Conservation (phyloP, 2,888 invertebrate genomes). For the Agonum fuliginosum region DNA sequence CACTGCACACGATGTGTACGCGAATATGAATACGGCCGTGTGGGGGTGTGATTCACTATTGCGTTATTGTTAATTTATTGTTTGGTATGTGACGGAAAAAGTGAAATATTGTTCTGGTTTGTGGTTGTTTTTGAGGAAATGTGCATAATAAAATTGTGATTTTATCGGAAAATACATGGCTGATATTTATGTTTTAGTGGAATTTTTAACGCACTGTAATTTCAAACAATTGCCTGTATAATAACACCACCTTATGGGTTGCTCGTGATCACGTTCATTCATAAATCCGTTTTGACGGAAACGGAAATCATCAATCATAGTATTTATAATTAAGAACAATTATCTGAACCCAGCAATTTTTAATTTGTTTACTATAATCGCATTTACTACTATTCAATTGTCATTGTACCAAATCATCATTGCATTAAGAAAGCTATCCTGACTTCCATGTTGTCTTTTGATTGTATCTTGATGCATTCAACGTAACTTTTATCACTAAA, state of each 20-base stretch:
- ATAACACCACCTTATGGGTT: slow-evolving; percentile 16
- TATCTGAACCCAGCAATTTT: no score
- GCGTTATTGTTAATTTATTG: slow-evolving; percentile 43
- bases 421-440: no score
- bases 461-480: no score
- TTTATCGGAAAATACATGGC: slow-evolving; percentile 34
- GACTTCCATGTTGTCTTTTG: no score
- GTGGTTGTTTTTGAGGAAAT: slow-evolving; percentile 41
- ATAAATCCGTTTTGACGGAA: no score
- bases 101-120: slow-evolving; percentile 38
- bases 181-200: slow-evolving; percentile 41
- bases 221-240: slow-evolving; percentile 26
- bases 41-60: slow-evolving; percentile 29
- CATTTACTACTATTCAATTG: no score
- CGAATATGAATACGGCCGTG: not conserved
- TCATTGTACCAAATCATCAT: no score
- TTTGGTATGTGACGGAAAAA: slow-evolving; percentile 41
- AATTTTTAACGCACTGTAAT: slow-evolving; percentile 38
- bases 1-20: not conserved
- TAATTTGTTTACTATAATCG: no score
- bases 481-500: no score
- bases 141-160: slow-evolving; percentile 46
- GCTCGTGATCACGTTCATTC: no score
- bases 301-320: no score
- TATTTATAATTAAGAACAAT: no score